Percentiles rank a stretch among this genome's conserved stretches.
These are phyloP conservation scores for Sussaba pulchella DNA, from an alignment of 2,888 invertebrate species.

Conservation along the genomic window DNA sequence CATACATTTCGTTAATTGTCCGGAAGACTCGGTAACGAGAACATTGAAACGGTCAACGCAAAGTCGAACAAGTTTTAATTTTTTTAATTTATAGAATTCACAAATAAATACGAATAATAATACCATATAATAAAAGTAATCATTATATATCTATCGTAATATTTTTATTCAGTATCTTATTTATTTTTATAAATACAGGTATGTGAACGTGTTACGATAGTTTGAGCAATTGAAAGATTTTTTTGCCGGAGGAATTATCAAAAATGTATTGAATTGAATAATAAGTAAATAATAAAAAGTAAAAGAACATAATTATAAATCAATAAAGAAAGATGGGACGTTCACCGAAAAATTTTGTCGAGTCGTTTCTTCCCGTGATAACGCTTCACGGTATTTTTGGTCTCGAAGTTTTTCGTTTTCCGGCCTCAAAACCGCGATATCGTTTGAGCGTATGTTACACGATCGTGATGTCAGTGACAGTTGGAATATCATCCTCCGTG, in stretches of 20 bases:
- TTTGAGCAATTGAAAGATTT: no score
- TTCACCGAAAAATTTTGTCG: conserved; percentile 25
- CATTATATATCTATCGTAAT: no score
- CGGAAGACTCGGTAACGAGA: background rate
- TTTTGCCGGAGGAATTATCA: no score
- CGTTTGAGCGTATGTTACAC: conserved; percentile 34
- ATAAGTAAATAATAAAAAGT: background rate
- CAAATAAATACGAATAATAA: no score
- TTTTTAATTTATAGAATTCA: no score
- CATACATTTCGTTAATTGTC: background rate
- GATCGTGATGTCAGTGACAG: conserved; percentile 1
- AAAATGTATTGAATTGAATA: no score
- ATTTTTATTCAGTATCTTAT: no score
- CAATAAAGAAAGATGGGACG: conserved; percentile 1
- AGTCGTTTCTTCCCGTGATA: conserved; percentile 22
- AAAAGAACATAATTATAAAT: background rate
- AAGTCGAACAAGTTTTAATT: background rate
- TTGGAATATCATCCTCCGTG: background rate
- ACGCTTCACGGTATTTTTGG: conserved; percentile 37
- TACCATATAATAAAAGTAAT: no score
- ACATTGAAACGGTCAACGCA: background rate
- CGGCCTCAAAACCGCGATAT: conserved; percentile 29
- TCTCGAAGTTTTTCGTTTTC: conserved; percentile 48
- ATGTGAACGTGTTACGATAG: no score
- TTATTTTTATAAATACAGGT: no score